phyloP scores from a whole-genome alignment of 2,797 vertebrate species.

The Chaetodon trifasciatus region DNA sequence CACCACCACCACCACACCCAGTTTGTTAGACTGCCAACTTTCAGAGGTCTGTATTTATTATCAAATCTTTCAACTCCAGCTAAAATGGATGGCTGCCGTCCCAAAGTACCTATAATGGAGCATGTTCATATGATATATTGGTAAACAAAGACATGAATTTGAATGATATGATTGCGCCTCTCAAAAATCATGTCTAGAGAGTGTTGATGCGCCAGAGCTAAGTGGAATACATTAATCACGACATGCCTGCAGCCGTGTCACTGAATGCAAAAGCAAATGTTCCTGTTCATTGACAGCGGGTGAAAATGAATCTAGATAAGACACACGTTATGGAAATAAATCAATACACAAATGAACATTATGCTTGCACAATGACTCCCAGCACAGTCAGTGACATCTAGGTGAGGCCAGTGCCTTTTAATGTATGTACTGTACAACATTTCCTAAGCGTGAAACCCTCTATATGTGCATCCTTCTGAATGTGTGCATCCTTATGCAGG shows the following conservation, averaged over 20 bases:
- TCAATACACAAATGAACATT: conserved; percentile 56
- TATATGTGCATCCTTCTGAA: conserved; percentile 40
- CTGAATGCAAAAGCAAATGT: conserved; percentile 73
- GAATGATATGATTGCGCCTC: conserved; percentile 65
- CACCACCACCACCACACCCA: conserved; percentile 44
- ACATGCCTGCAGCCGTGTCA: conserved; percentile 57
- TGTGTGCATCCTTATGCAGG: conserved; percentile 41
- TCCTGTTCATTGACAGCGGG: conserved; percentile 70
- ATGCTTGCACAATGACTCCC: conserved; percentile 23
- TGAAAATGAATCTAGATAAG: conserved; percentile 66
- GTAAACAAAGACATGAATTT: conserved; percentile 70
- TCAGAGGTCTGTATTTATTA: conserved; percentile 71
- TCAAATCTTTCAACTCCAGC: conserved; percentile 70
- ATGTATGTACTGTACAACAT: neutral
- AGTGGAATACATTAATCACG: conserved; percentile 78
- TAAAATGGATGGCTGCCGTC: conserved; percentile 57
- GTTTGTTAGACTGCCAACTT: conserved; percentile 65
- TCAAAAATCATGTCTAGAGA: conserved; percentile 61
- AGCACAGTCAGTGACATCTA: conserved; percentile 22
- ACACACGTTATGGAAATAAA: conserved; percentile 57
- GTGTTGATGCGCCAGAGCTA: conserved; percentile 60
- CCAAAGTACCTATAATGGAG: conserved; percentile 60
- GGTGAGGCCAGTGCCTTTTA: conserved; percentile 21
- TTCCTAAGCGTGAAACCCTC: neutral
- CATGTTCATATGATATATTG: conserved; percentile 66